These are phyloP conservation scores for Armadillidium nasatum DNA, from an alignment of 1,140 invertebrate species.

Conservation along the genomic window DNA sequence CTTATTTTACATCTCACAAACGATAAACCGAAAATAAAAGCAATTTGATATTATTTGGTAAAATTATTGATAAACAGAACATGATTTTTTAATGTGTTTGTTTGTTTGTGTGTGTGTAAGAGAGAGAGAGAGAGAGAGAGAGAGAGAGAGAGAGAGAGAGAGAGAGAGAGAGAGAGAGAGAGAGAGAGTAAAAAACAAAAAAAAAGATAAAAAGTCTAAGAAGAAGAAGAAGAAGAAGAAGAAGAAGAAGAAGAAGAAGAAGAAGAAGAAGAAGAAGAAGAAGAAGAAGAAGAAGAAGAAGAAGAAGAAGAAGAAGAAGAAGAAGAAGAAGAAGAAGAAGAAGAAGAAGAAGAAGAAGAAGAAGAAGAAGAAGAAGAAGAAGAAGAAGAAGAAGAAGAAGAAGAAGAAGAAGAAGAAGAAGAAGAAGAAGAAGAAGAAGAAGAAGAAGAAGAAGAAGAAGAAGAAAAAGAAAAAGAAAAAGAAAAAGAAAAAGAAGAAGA, in stretches of 20 bases:
- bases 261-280: no score
- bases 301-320: slow-evolving; percentile 9
- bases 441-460: neutral
- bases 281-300: slow-evolving; percentile 9
- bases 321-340: no score
- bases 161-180: slow-evolving; percentile 8
- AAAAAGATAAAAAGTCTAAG: no score
- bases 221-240: no score
- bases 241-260: slow-evolving; percentile 9
- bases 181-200: no score
- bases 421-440: neutral
- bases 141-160: neutral
- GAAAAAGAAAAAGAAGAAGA: neutral
- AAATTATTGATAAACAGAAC: neutral
- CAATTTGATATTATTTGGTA: no score
- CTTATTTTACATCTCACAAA: neutral
- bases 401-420: neutral
- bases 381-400: neutral
- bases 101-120: no score
- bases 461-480: slow-evolving; percentile 4
- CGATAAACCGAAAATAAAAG: neutral
- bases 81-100: neutral
- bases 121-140: no score
- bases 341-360: slow-evolving; percentile 9
- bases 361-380: neutral